Evolutionary conservation across 2,888 invertebrate genomes (phyloP), one percentile per base, ranked within the genome.

Genomic region (Eretmocerus hayati): DNA sequence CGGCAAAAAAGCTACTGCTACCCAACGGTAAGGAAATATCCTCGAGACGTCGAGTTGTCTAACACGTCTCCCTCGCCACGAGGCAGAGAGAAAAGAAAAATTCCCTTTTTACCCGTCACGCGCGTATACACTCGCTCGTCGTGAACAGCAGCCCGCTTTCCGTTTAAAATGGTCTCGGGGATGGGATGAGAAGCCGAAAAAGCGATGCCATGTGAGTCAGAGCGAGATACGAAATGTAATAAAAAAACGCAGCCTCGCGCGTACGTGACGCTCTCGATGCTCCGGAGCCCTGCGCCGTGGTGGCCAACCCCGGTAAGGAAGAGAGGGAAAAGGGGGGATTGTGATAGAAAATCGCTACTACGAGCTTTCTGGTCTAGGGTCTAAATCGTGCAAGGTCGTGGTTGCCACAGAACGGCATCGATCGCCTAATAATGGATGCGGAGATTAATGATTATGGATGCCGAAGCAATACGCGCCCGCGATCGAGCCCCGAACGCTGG

Each of bases 391-490:
- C 51, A 56, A 54, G 47, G 48, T 46, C 36, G 52, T 42, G 54
- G 48, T 49, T 46, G 47, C 30, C 35, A 18, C 21, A 32, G 31
- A 13, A 36, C 19, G 32, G 59, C 59, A 64, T 62, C 62, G 48
- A 55, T 57, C 50, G 51, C 57, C 56, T 58, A 52, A 58, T 65
- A 66, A 67, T 66, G 64, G 64, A 63, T 65, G 60, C 59, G 58
- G 54, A 61, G 61, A 63, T 63, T 58, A 66, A 67, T 65, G 60
- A 58, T 53, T 47, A 54, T 45, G 59, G 61, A 64, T 63, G 37
- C 19, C 40, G 36, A 43, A 26, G 43, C 46, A 43, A 50, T 50
- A 50, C 18, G 20, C 40, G 42, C 33, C 6, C 9, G 21, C 15
- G 21, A 21, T 15, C 19, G 15, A 26, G 18, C 15, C 26, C 31